Evolutionary conservation across 2,888 invertebrate species (phyloP).

Genomic region (Chrysotoxum bicinctum): DNA sequence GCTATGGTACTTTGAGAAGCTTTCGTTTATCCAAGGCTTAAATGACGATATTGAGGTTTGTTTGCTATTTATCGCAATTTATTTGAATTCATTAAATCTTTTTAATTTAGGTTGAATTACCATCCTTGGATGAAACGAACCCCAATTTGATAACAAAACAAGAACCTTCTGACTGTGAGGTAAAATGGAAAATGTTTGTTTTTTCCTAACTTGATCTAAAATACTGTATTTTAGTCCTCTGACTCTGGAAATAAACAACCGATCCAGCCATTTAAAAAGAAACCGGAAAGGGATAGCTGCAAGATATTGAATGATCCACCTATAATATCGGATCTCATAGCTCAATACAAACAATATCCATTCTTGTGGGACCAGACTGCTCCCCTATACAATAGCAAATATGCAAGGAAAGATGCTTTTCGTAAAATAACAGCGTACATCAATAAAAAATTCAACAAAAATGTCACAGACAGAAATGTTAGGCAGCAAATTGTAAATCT

Average conservation of each 20-base stretch:
- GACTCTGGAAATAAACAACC: slow-evolving; percentile 12
- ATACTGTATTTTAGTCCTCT: slow-evolving; percentile 24
- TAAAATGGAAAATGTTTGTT: not conserved
- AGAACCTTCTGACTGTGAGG: slow-evolving; percentile 21
- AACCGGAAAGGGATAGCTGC: not conserved
- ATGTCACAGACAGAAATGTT: slow-evolving; percentile 41
- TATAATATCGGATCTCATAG: slow-evolving; percentile 49
- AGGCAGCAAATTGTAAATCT: slow-evolving; percentile 45
- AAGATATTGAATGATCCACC: slow-evolving; percentile 36
- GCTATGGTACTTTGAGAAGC: slow-evolving; percentile 46
- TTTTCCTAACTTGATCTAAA: not conserved
- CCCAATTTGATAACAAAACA: not conserved
- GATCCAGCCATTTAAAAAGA: not conserved
- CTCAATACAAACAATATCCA: slow-evolving; percentile 49
- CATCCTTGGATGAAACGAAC: not conserved
- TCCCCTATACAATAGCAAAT: slow-evolving; percentile 30
- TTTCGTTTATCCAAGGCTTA: slow-evolving; percentile 30
- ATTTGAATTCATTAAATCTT: not conserved
- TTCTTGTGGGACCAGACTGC: slow-evolving; percentile 49
- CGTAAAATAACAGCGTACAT: slow-evolving; percentile 35
- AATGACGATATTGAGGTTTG: slow-evolving; percentile 33
- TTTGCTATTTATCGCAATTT: not conserved
- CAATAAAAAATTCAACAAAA: slow-evolving; percentile 39
- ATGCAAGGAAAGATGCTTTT: slow-evolving; percentile 43
- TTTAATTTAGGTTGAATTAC: not conserved